Evolutionary conservation across 2,113 vertebrate species (phyloP).

Genomic region (Scomber scombrus): DNA sequence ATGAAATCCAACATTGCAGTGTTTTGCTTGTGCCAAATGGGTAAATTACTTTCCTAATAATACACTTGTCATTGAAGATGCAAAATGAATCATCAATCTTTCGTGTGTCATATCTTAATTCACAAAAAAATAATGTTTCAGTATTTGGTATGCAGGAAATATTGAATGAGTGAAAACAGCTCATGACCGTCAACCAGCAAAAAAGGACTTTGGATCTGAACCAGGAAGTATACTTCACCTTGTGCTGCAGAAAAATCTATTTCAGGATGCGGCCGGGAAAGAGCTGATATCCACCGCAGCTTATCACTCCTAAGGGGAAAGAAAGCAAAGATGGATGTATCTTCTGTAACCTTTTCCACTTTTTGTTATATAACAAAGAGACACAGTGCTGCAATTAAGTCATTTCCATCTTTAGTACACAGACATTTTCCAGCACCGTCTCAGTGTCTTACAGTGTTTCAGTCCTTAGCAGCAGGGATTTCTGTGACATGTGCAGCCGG

Average conservation of each 20-base stretch:
- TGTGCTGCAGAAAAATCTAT: slow-evolving; percentile 83
- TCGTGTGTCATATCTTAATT: no score
- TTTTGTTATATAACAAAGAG: background rate
- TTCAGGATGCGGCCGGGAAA: slow-evolving; percentile 86
- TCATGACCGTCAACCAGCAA: background rate
- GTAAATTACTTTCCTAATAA: no score
- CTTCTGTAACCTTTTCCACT: background rate
- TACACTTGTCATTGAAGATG: no score
- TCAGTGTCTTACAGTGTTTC: slow-evolving; percentile 91
- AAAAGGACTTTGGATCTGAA: background rate
- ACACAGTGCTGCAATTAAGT: no score
- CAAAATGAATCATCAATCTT: background rate
- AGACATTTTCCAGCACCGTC: background rate
- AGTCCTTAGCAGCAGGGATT: slow-evolving; percentile 89
- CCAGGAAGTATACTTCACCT: slow-evolving; percentile 66
- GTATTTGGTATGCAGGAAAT: background rate
- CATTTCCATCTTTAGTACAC: background rate
- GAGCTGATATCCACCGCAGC: slow-evolving; percentile 95
- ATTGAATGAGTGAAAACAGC: background rate
- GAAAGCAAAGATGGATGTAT: slow-evolving; percentile 3
- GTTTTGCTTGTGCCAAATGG: no score
- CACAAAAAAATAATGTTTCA: background rate
- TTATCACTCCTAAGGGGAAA: slow-evolving; percentile 91
- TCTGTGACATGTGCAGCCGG: slow-evolving; percentile 86
- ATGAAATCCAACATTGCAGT: background rate